These are phyloP conservation scores for Microtus montanus DNA, from an alignment of 2,113 vertebrate genomes.

Conservation along the genomic window DNA sequence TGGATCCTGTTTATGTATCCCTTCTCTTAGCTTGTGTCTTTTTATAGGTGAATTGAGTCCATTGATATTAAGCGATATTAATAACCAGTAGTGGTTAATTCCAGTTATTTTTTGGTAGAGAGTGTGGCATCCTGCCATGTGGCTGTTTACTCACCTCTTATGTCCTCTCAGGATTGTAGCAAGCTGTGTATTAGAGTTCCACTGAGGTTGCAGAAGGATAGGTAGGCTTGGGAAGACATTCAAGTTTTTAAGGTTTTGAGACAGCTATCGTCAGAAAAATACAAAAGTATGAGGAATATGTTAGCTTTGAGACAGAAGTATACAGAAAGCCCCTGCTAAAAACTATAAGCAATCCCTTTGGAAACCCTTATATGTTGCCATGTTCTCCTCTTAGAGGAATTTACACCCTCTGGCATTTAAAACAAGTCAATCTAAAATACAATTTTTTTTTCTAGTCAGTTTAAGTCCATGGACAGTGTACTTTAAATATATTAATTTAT, in stretches of 20 bases:
- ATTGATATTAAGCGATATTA: neutral
- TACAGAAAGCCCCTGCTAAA: neutral
- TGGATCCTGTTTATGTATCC: neutral
- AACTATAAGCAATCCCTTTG: neutral
- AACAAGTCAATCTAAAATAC: slow-evolving; percentile 17
- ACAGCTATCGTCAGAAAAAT: neutral
- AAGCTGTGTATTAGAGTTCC: too few species aligned
- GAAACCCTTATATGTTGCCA: neutral
- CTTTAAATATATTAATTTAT: neutral
- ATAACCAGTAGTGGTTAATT: too few species aligned
- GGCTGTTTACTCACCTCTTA: too few species aligned
- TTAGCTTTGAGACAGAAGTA: neutral
- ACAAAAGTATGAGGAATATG: too few species aligned
- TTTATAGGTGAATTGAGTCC: neutral
- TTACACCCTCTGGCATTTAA: neutral
- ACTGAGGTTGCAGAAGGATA: too few species aligned
- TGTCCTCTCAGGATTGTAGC: too few species aligned
- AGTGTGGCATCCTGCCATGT: too few species aligned
- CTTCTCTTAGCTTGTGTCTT: neutral
- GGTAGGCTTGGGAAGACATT: too few species aligned
- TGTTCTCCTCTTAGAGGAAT: neutral
- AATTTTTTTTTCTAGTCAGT: neutral
- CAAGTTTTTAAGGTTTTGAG: neutral
- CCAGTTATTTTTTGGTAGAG: too few species aligned
- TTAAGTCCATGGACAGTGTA: neutral